Evolutionary conservation across 2,888 invertebrate species (phyloP).

Genomic region (Catocala fraxini): DNA sequence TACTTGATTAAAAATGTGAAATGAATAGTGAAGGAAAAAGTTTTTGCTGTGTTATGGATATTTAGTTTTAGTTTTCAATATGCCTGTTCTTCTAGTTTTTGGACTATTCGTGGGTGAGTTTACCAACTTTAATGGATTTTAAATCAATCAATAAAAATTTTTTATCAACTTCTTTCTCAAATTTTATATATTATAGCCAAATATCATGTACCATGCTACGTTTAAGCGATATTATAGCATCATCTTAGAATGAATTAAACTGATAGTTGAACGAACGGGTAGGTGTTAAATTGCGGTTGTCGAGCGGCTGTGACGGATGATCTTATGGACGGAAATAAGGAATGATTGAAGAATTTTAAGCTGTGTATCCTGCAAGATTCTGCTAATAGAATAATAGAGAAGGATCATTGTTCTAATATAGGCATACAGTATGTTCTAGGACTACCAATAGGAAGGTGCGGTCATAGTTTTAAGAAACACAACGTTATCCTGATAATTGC

Average conservation of each 20-base stretch:
- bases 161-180: too few species aligned
- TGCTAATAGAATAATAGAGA: constrained; percentile 21
- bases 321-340: constrained; percentile 25
- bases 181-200: too few species aligned
- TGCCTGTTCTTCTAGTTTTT: constrained; percentile 66
- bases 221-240: neutral
- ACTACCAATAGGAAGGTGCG: too few species aligned
- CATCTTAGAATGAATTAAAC: neutral
- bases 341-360: constrained; percentile 38
- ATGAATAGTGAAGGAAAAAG: constrained; percentile 49
- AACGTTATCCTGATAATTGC: too few species aligned
- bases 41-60: constrained; percentile 54
- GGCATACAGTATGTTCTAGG: too few species aligned
- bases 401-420: neutral
- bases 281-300: constrained; percentile 40
- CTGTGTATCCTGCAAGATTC: constrained; percentile 24
- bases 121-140: neutral
- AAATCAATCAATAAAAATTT: too few species aligned
- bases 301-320: constrained; percentile 38
- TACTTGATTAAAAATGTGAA: constrained; percentile 58
- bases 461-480: too few species aligned
- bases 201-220: neutral
- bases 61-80: constrained; percentile 53
- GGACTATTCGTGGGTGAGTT: constrained; percentile 71
- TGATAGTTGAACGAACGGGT: constrained; percentile 28